A percentile compares a stretch with the other conserved stretches of the same genome.
These are phyloP conservation scores for Lepidocyrtinus sp. DNA, from an alignment of 2,888 invertebrate species.

Conservation along the genomic window DNA sequence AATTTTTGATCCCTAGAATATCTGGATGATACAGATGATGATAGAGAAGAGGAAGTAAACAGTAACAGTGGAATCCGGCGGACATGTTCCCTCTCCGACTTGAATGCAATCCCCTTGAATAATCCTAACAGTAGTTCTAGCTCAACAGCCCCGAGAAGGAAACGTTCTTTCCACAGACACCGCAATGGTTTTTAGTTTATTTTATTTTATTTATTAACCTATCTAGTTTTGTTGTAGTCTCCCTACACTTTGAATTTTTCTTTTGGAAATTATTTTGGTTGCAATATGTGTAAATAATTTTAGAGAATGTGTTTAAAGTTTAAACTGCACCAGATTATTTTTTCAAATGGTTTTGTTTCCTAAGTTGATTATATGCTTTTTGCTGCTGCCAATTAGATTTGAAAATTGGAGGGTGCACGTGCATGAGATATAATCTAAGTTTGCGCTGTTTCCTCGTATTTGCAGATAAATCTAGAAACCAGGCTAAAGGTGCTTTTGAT, in stretches of 20 bases:
- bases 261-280: constrained; percentile 25
- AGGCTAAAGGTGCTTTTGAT: constrained; percentile 68
- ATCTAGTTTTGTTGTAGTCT: constrained; percentile 1
- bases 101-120: constrained; percentile 74
- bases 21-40: constrained; percentile 70
- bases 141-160: constrained; percentile 62
- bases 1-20: constrained; percentile 62
- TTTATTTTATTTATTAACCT: constrained; percentile 31
- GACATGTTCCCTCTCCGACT: constrained; percentile 86
- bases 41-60: constrained; percentile 73
- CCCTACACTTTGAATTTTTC: not conserved
- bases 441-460: constrained; percentile 34
- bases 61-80: constrained; percentile 79
- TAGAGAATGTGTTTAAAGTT: constrained; percentile 22
- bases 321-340: not conserved
- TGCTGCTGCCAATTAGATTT: constrained; percentile 42
- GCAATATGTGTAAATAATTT: constrained; percentile 1
- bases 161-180: constrained; percentile 69
- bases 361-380: constrained; percentile 46
- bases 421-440: constrained; percentile 38
- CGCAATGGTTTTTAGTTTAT: constrained; percentile 66
- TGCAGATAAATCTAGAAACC: constrained; percentile 66
- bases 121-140: constrained; percentile 54
- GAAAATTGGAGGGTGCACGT: constrained; percentile 29
- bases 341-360: constrained; percentile 41